Conservation (phyloP, 2,113 vertebrate genomes). For the Vulpes ferrilata region DNA sequence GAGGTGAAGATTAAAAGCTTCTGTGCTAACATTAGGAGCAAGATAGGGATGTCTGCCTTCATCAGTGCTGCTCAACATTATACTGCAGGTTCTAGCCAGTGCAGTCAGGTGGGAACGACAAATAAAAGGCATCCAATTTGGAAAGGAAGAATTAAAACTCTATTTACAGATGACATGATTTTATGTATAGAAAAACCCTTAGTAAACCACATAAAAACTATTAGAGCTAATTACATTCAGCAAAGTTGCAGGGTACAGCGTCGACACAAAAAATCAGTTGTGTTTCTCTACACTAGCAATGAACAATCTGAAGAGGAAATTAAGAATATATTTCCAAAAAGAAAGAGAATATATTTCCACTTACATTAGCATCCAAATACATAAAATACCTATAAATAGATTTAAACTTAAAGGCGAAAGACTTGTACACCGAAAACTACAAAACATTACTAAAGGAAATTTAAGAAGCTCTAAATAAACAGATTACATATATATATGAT, state of each 20-base stretch:
- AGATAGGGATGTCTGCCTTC: background rate
- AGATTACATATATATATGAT: background rate
- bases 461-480: background rate
- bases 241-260: background rate
- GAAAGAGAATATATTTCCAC: background rate
- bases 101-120: background rate
- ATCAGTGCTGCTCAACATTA: background rate
- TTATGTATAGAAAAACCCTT: background rate
- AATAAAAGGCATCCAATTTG: background rate
- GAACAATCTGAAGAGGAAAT: background rate
- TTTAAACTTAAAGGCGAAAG: background rate
- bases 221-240: background rate
- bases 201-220: background rate
- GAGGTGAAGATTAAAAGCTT: background rate
- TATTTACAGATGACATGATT: background rate
- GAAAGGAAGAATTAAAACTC: background rate
- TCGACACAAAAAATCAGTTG: background rate
- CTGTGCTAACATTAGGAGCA: background rate
- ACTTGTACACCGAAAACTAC: background rate
- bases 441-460: background rate
- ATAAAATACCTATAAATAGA: background rate
- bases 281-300: background rate
- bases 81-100: background rate
- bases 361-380: background rate
- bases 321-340: background rate